A percentile compares a stretch with the other conserved stretches of the same genome.
Conservation (phyloP, 1,140 invertebrate species). For the Archivesica marissinica region DNA sequence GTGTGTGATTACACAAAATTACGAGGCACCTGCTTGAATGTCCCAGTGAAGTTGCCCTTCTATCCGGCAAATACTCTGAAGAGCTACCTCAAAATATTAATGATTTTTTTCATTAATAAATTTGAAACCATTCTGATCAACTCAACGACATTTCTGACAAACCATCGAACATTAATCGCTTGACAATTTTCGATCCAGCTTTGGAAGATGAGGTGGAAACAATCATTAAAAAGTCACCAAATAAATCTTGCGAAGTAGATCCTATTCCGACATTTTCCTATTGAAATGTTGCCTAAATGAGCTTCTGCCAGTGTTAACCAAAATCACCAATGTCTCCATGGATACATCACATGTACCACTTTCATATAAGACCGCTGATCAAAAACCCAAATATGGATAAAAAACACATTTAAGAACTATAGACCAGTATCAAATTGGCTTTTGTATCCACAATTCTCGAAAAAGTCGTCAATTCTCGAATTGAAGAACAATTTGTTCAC, state of each 20-base stretch:
- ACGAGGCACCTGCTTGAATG: slow-evolving; percentile 31
- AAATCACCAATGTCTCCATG: too few species aligned
- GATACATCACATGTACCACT: slow-evolving; percentile 18
- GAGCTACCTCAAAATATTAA: slow-evolving; percentile 35
- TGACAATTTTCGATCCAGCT: not conserved
- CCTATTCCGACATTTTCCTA: slow-evolving; percentile 50
- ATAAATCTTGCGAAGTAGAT: slow-evolving; percentile 61
- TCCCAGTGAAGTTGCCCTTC: slow-evolving; percentile 3
- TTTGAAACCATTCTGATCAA: too few species aligned
- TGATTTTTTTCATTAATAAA: too few species aligned
- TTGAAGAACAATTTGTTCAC: not conserved
- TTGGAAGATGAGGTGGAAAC: slow-evolving; percentile 31
- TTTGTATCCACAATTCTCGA: not conserved
- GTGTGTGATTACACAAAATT: slow-evolving; percentile 23
- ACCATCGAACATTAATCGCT: not conserved
- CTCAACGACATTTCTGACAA: too few species aligned
- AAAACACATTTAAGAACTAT: slow-evolving; percentile 57
- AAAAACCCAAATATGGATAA: slow-evolving; percentile 64
- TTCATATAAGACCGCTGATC: slow-evolving; percentile 62
- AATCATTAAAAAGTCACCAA: slow-evolving; percentile 26
- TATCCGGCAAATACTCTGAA: slow-evolving; percentile 4
- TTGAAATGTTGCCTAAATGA: too few species aligned
- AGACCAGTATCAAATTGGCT: too few species aligned
- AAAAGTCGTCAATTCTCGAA: not conserved
- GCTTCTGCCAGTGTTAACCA: too few species aligned